Base-by-base conservation (phyloP, 1,140 invertebrate species). In the Microplitis mediator region DNA sequence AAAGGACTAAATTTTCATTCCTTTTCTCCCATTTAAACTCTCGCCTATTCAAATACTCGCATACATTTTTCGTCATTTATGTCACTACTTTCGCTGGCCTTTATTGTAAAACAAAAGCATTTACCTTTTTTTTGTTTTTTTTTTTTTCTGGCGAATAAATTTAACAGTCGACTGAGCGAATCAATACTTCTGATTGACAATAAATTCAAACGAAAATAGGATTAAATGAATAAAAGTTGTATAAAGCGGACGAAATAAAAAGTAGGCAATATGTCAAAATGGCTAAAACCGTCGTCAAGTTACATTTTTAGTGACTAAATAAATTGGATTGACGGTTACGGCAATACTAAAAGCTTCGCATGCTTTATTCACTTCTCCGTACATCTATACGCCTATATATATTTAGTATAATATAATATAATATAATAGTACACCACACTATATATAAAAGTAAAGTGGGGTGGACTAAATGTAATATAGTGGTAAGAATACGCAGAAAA, bases 281-380 rank as follows among this genome's bases (percentile, higher is more conserved):
- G 23, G 23, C 14, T 6, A 14, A 45, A n/a, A 66, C 9, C 6
- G 4, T 16, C 45, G 45, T 52, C 14, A 50, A 16, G 45, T 54
- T 58, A 8, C 8, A 8, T 69, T 58, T 69, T 58, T 6, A 35
- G 32, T 35, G n/a, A 69, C 31, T 39, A 50, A 71, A 71, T 71
- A 64, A 71, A 71, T 71, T 58, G 14, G 34, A 50, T 54, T 52
- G 35, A 16, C 69, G 34, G 31, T 71, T 64, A 60, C 51, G 50
- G 36, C 60, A 16, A 45, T 52, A 35, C 34, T 71, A 63, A 71
- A 71, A 71, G 69, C 69, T 31, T 45, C 39, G 6, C 69, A 4
- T 16, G 32, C 61, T 51, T 32, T 50, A 54, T 35, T 72, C 56
- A n/a, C 34, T 6, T 34, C 35, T 45, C n/a, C 51, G 13, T 8